phyloP scores from a whole-genome alignment of 2,888 invertebrate genomes.

The Tethea ocularis region DNA sequence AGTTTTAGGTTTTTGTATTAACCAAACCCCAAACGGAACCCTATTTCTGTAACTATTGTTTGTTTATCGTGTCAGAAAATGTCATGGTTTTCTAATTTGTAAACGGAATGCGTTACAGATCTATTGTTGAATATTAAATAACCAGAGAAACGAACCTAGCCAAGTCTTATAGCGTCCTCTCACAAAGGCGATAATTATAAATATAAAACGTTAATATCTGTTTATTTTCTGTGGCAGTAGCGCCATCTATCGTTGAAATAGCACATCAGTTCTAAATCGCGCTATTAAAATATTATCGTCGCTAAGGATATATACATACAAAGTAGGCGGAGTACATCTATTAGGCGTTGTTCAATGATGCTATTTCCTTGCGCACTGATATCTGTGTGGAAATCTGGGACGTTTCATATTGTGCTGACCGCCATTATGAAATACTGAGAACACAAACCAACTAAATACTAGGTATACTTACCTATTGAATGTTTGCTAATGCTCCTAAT shows the following conservation, averaged over 20 bases:
- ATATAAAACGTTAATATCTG: too few species aligned
- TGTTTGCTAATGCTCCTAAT: constrained; percentile 4
- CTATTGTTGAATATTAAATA: too few species aligned
- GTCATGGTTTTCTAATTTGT: too few species aligned
- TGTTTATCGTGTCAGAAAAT: too few species aligned
- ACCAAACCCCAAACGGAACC: too few species aligned
- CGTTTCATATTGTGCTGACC: constrained; percentile 58
- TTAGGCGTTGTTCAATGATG: constrained; percentile 53
- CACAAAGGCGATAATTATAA: not conserved
- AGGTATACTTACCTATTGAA: too few species aligned
- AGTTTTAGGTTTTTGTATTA: too few species aligned
- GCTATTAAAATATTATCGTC: constrained; percentile 28
- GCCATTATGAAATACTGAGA: constrained; percentile 63
- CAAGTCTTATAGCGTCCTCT: not conserved
- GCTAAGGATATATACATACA: not conserved
- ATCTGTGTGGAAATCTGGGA: constrained; percentile 52
- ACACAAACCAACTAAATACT: constrained; percentile 14
- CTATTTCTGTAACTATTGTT: too few species aligned
- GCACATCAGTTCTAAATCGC: constrained; percentile 30
- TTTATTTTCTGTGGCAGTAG: not conserved
- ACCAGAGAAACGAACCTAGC: too few species aligned
- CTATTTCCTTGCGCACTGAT: constrained; percentile 72
- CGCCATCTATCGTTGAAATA: constrained; percentile 30
- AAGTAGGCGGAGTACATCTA: not conserved
- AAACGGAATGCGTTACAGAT: too few species aligned